Conservation (phyloP, 1,140 invertebrate genomes). For the Bombus ignitus region DNA sequence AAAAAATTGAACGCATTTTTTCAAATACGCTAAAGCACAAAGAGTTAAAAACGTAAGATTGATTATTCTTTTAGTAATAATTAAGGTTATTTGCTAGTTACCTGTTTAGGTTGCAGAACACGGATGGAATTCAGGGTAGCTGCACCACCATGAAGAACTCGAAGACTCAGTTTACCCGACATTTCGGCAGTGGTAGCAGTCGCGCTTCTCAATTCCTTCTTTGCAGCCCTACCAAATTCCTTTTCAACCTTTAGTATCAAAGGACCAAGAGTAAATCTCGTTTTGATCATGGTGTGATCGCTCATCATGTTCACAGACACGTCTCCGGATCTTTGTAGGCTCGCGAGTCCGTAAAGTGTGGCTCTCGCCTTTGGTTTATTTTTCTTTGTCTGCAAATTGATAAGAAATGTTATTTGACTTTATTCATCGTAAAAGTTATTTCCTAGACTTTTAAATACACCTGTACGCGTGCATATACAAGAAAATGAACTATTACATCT, state of each 20-base stretch:
- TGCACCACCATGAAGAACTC: constrained; percentile 89
- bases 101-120: constrained; percentile 93
- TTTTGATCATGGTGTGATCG: constrained; percentile 90
- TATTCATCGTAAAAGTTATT: not conserved
- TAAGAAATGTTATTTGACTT: not conserved
- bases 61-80: not conserved
- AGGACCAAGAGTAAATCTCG: constrained; percentile 90
- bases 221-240: constrained; percentile 90
- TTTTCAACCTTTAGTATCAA: constrained; percentile 91
- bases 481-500: not conserved
- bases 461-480: no score
- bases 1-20: no score
- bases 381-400: constrained; percentile 72
- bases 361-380: constrained; percentile 87
- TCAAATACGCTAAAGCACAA: no score
- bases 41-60: no score
- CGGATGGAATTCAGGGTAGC: constrained; percentile 91
- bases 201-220: constrained; percentile 90
- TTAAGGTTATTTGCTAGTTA: constrained; percentile 74
- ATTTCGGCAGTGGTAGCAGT: constrained; percentile 93
- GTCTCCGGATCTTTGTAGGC: constrained; percentile 89
- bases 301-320: constrained; percentile 90
- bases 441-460: not conserved
- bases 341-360: constrained; percentile 90
- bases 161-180: constrained; percentile 89